Base-by-base conservation (phyloP, 2,113 vertebrate genomes). In the Petroica traversi region DNA sequence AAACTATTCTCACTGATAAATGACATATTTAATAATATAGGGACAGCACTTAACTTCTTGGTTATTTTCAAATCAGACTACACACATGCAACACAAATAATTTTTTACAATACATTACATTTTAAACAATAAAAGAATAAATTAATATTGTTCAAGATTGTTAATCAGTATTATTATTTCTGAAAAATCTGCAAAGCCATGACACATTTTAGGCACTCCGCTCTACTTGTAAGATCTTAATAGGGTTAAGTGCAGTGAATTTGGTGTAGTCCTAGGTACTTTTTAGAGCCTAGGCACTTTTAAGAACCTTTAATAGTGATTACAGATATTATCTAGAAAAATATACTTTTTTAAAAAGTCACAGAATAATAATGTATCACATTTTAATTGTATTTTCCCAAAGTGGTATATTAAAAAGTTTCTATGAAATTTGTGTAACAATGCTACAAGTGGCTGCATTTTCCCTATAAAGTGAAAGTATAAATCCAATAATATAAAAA, bases 401-500 rank as follows among this genome's bases (percentile, higher is more conserved):
- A 68, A 75, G 20, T 0, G 1, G 12, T 64, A 23, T 57, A 41
- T 24, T 46, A 84, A 80, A 43, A 16, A 72, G 14, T 2, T 1
- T 33, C 61, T 49, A 64, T 5, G 48, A 79, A 66, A 72, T n/a
- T 17, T 61, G 38, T 46, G 3, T 29, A 82, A 49, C 31, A 62
- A n/a, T 10, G 34, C 71, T 72, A 81, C 45, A 95, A 93, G 67
- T 92, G 31, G 57, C 49, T 66, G 19, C 67, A 45, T n/a, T 57
- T 92, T 63, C 55, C 66, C 26, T 79, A 52, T 22, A 86, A 66
- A 68, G 48, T 57, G 52, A 89, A n/a, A n/a, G n/a, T 19, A 67
- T 1, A 38, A 96, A 94, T 74, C 25, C 76, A 97, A 61, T 77
- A 89, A 95, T 38, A 38, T 89, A 61, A 96, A 97, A 95, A 96